phyloP scores from a whole-genome alignment of 2,797 vertebrate genomes.

The Setipinna tenuifilis region DNA sequence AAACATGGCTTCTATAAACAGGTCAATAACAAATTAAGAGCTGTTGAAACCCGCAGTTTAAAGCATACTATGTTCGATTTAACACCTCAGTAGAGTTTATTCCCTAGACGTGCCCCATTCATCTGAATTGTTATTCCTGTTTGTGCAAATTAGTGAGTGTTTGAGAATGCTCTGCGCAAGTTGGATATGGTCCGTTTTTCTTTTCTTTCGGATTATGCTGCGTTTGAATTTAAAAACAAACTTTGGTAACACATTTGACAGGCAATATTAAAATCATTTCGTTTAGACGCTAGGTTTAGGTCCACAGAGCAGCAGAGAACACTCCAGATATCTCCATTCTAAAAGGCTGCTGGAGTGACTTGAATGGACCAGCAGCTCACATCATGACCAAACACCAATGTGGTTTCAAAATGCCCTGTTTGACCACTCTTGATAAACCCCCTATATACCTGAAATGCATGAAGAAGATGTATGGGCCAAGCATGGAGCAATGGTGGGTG shows the following conservation, averaged over 20 bases:
- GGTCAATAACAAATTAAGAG: background rate
- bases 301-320: background rate
- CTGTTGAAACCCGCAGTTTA: background rate
- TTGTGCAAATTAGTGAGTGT: background rate
- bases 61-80: background rate
- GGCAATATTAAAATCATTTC: background rate
- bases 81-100: background rate
- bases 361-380: background rate
- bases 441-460: background rate
- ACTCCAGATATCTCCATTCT: background rate
- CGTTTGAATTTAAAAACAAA: background rate
- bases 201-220: background rate
- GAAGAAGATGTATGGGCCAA: background rate
- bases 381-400: background rate
- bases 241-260: background rate
- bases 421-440: background rate
- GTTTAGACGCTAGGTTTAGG: background rate
- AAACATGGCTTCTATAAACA: background rate
- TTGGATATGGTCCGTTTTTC: conserved; percentile 16
- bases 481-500: background rate
- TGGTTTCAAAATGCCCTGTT: background rate
- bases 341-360: background rate
- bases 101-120: background rate
- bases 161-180: background rate
- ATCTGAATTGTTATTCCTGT: background rate